Conservation (phyloP, 2,113 vertebrate species). For the Melierax canorus region DNA sequence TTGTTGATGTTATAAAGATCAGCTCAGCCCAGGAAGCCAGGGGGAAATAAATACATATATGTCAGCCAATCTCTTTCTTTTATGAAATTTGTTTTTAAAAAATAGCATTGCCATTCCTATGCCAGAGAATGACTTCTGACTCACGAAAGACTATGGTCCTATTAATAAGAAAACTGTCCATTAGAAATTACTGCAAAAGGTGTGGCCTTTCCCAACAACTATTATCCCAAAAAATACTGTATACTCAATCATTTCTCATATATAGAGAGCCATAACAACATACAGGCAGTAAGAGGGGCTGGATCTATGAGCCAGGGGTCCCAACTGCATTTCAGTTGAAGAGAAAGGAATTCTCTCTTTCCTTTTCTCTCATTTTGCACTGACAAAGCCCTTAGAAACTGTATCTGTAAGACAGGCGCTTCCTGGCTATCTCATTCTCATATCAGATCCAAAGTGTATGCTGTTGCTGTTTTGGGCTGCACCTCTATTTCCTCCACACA, state of each 20-base stretch:
- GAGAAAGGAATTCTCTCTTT: background rate
- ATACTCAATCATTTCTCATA: background rate
- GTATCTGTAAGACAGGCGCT: background rate
- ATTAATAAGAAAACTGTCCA: background rate
- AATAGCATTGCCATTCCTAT: background rate
- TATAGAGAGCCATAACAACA: background rate
- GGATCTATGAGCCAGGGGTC: background rate
- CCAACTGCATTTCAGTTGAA: background rate
- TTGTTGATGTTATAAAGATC: slow-evolving; percentile 29
- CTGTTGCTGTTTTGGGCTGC: background rate
- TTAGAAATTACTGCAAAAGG: background rate
- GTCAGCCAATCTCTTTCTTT: background rate
- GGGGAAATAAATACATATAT: background rate
- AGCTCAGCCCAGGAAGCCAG: background rate
- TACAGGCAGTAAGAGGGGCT: background rate
- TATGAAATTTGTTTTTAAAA: background rate
- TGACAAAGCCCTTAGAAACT: background rate
- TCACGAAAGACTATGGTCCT: background rate
- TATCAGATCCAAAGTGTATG: background rate
- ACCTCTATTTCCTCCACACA: background rate
- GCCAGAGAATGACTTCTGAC: background rate
- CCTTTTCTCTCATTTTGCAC: background rate
- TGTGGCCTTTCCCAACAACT: background rate
- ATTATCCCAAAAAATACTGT: background rate
- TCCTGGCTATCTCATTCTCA: background rate